A percentile compares a stretch with the other conserved stretches of the same genome.
Conservation (phyloP, 2,113 vertebrate genomes). For the Pangasianodon hypophthalmus region DNA sequence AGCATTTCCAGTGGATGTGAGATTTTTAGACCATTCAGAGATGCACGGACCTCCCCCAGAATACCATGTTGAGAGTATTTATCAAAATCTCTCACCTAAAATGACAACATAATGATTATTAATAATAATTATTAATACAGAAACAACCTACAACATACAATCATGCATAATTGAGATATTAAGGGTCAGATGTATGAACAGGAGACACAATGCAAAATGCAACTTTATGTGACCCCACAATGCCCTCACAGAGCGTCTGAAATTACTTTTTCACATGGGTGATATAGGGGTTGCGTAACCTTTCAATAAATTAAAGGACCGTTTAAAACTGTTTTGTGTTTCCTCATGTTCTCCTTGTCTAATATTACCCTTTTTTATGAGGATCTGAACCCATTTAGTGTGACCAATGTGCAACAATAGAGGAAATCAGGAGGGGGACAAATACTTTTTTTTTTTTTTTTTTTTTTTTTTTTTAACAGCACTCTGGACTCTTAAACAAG, state of each 20-base stretch:
- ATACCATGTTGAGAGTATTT: conserved; percentile 72
- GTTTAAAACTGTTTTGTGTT: background rate
- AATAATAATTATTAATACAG: background rate
- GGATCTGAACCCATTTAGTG: background rate
- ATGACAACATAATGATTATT: conserved; percentile 42
- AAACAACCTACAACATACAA: background rate
- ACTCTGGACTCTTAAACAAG: too few species aligned
- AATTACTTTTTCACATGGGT: background rate
- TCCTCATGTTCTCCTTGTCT: background rate
- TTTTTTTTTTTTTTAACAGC: too few species aligned
- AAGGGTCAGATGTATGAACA: background rate
- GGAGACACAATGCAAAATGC: background rate
- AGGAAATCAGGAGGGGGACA: background rate
- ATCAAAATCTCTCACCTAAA: conserved; percentile 76
- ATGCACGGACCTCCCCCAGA: conserved; percentile 71
- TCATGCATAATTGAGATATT: background rate
- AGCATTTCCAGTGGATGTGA: conserved; percentile 68
- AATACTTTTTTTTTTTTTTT: background rate
- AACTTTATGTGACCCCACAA: background rate
- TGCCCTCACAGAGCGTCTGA: background rate
- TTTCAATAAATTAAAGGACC: background rate
- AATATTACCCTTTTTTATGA: background rate
- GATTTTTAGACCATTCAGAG: conserved; percentile 65
- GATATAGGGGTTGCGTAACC: background rate
- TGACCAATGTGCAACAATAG: background rate